Conservation (phyloP, 2,797 vertebrate species). For the Peromyscus melanophrys region DNA sequence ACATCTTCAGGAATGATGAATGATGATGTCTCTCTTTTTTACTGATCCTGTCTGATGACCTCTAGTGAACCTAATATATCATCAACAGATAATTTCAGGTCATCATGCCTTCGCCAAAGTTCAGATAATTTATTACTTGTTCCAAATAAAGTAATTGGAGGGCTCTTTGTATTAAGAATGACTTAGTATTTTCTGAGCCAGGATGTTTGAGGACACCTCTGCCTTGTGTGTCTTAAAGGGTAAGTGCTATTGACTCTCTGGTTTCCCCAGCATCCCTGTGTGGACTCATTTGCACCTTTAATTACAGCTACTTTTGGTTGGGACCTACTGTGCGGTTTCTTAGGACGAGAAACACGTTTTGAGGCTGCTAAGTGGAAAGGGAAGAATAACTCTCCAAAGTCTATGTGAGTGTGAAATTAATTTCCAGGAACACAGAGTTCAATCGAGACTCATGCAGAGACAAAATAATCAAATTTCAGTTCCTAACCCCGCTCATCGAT, state of each 20-base stretch:
- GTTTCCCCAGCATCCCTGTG: neutral
- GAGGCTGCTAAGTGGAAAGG: constrained; percentile 79
- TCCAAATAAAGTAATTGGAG: constrained; percentile 48
- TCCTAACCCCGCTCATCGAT: constrained; percentile 74
- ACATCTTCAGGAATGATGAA: neutral
- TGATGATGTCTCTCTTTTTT: neutral
- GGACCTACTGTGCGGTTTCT: constrained; percentile 69
- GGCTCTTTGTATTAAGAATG: constrained; percentile 16
- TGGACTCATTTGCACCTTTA: constrained; percentile 80
- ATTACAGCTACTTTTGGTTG: constrained; percentile 73
- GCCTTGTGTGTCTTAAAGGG: neutral
- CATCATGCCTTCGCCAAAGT: constrained; percentile 43
- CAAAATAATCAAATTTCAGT: constrained; percentile 81
- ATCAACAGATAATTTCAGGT: constrained; percentile 61
- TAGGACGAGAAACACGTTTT: constrained; percentile 75
- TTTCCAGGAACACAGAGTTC: constrained; percentile 85
- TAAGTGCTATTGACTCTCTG: constrained; percentile 8
- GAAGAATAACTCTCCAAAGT: constrained; percentile 79
- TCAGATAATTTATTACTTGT: constrained; percentile 62
- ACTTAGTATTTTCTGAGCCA: constrained; percentile 58
- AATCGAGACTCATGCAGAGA: constrained; percentile 79
- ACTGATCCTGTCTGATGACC: neutral
- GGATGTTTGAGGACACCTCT: constrained; percentile 57
- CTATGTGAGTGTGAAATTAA: constrained; percentile 83
- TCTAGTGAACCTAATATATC: constrained; percentile 3